Evolutionary conservation across 30 jellyfish, hydroid and myxozoan genomes (phyloP).

Genomic region (Pseudorhiza aurosa): DNA sequence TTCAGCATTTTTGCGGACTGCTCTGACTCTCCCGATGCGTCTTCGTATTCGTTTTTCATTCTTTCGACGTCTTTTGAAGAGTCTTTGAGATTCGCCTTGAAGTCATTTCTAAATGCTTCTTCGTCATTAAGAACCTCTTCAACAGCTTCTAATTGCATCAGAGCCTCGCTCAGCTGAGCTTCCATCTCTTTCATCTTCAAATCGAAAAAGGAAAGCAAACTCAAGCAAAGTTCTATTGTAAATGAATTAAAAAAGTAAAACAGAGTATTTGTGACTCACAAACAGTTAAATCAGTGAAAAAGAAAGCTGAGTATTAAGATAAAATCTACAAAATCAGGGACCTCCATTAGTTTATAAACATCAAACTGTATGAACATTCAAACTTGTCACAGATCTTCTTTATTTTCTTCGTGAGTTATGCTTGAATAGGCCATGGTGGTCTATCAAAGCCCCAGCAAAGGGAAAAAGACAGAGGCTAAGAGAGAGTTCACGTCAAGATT

Average conservation of each 20-base stretch:
- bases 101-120: constrained; percentile 51
- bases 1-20: constrained; percentile 45
- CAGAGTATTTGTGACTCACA: background rate
- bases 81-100: constrained; percentile 45
- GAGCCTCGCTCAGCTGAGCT: constrained; percentile 56
- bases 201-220: background rate
- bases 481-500: too few species aligned
- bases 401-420: too few species aligned
- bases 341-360: too few species aligned
- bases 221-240: background rate
- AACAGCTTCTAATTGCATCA: constrained; percentile 62
- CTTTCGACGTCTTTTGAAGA: constrained; percentile 49
- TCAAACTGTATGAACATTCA: too few species aligned
- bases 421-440: too few species aligned
- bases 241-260: background rate
- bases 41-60: constrained; percentile 43
- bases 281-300: too few species aligned
- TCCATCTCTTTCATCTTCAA: constrained; percentile 56
- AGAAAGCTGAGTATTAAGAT: too few species aligned
- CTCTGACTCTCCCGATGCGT: constrained; percentile 40
- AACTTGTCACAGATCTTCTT: too few species aligned
- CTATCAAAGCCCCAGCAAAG: too few species aligned
- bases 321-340: too few species aligned
- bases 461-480: too few species aligned
- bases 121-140: constrained; percentile 62